Conservation (phyloP, 1,140 invertebrate genomes). For the Mactra quadrangularis region DNA sequence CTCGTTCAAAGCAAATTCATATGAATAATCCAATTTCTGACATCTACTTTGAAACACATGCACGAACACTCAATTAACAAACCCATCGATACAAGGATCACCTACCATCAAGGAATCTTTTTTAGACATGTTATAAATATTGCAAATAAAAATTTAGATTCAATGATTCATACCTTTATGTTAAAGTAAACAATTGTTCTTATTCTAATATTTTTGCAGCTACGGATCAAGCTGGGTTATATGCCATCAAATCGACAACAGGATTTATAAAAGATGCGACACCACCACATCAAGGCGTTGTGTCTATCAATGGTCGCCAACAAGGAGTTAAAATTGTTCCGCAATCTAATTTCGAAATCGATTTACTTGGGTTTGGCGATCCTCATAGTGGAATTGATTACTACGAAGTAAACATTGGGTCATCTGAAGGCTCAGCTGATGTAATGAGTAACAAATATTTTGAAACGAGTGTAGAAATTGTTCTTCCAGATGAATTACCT, state of each 20-base stretch:
- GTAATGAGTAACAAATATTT: background rate
- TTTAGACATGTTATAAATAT: no score
- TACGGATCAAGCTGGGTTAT: conserved; percentile 58
- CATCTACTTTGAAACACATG: no score
- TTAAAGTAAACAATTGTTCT: no score
- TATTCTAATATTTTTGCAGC: no score
- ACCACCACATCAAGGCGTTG: conserved; percentile 31
- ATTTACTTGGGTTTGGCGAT: background rate
- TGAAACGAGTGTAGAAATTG: background rate
- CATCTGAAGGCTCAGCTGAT: background rate
- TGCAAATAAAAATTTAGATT: no score
- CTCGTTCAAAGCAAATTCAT: no score
- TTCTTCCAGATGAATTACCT: background rate
- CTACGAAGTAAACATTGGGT: background rate
- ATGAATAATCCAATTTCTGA: no score
- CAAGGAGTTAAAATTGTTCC: background rate
- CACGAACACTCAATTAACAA: no score
- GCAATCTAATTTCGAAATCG: background rate
- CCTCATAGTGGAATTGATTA: conserved; percentile 36
- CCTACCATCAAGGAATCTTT: no score
- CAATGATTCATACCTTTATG: no score
- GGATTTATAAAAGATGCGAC: conserved; percentile 51
- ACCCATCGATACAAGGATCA: no score
- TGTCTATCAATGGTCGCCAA: conserved; percentile 27
- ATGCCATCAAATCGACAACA: conserved; percentile 8